A percentile compares a stretch with the other conserved stretches of the same genome.
These are phyloP conservation scores for Sipunculus nudus DNA, from an alignment of 2,888 invertebrate genomes.

Conservation along the genomic window DNA sequence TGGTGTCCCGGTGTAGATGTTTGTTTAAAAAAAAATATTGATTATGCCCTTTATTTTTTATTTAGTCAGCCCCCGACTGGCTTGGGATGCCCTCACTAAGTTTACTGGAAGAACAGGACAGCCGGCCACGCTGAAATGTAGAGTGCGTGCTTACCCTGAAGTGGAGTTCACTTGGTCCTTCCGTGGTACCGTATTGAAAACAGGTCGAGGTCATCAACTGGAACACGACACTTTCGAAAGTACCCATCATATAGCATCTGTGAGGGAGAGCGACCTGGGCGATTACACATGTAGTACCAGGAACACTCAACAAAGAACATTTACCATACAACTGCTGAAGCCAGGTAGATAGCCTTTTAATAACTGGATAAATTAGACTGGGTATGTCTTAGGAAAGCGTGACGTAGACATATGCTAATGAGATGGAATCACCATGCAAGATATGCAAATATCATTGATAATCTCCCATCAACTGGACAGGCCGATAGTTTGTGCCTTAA, in stretches of 20 bases:
- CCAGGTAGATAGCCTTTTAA: conserved; percentile 23
- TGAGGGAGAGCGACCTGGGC: conserved; percentile 15
- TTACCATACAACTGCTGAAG: conserved; percentile 14
- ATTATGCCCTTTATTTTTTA: too few species aligned
- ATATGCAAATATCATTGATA: too few species aligned
- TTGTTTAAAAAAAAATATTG: too few species aligned
- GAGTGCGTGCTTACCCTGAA: conserved; percentile 15
- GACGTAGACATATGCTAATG: too few species aligned
- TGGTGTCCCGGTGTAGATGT: too few species aligned
- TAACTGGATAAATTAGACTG: too few species aligned
- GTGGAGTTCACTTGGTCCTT: conserved; percentile 21
- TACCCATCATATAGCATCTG: neutral
- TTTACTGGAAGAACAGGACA: conserved; percentile 15
- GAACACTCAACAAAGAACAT: conserved; percentile 9
- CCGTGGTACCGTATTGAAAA: too few species aligned
- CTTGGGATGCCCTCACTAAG: conserved; percentile 3
- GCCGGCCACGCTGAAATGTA: conserved; percentile 13
- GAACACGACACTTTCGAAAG: neutral
- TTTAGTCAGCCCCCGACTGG: conserved; percentile 21
- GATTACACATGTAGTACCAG: conserved; percentile 24
- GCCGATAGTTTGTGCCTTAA: too few species aligned
- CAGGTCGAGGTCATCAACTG: neutral
- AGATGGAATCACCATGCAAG: too few species aligned
- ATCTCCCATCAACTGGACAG: too few species aligned
- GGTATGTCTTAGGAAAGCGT: too few species aligned